A percentile compares a stretch with the other conserved stretches of the same genome.
phyloP scores from a whole-genome alignment of 2,113 vertebrate genomes.

The Ceyx melanurus region DNA sequence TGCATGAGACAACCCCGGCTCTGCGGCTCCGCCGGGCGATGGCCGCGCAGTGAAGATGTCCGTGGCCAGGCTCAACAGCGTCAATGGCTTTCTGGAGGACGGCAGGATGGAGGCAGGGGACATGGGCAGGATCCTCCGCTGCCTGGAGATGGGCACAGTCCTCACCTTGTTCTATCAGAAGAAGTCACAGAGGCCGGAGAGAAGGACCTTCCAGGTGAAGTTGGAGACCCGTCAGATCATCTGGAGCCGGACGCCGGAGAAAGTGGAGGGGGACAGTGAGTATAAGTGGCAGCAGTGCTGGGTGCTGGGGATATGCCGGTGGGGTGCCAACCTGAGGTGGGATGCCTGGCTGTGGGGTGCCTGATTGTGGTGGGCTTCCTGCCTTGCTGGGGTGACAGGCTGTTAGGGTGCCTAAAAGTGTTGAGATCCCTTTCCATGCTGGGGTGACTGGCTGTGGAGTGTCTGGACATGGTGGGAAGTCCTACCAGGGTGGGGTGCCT shows the following conservation, averaged over 20 bases:
- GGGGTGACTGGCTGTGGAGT: not conserved
- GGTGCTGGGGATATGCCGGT: not conserved
- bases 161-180: constrained; percentile 88
- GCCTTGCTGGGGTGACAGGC: accelerated
- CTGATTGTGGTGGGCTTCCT: accelerated
- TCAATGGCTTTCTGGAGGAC: constrained; percentile 82
- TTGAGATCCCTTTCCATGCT: accelerated
- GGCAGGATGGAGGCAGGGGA: constrained; percentile 67
- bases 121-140: constrained; percentile 77
- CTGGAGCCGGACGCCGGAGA: constrained; percentile 83
- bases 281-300: not conserved
- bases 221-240: constrained; percentile 80
- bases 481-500: not conserved
- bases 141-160: constrained; percentile 82
- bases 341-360: not conserved
- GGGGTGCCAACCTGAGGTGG: not conserved
- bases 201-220: constrained; percentile 84
- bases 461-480: too few species aligned
- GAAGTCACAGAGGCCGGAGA: constrained; percentile 85
- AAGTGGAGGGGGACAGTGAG: constrained; percentile 84
- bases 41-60: constrained; percentile 81
- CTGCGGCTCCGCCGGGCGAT: constrained; percentile 25
- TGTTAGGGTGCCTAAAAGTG: not conserved
- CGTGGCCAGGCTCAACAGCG: constrained; percentile 76
- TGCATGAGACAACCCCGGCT: constrained; percentile 36